phyloP scores from a whole-genome alignment of 1,140 invertebrate species.

The Temnothorax longispinosus region DNA sequence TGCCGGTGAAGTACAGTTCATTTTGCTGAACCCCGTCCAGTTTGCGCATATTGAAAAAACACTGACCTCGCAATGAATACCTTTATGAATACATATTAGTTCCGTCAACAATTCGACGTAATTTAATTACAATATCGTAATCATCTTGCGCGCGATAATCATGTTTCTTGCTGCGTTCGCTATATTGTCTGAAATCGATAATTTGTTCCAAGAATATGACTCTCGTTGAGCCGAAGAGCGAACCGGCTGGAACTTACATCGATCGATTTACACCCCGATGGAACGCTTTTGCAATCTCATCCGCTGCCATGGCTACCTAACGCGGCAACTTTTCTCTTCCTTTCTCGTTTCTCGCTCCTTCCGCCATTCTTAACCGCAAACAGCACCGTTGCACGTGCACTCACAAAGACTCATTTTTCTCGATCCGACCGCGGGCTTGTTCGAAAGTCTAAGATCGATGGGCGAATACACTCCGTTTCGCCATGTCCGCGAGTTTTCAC shows the following conservation, averaged over 20 bases:
- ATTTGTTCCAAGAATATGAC: slow-evolving; percentile 46
- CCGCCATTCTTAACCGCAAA: slow-evolving; percentile 49
- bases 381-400: slow-evolving; percentile 33
- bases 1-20: not conserved
- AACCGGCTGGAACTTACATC: slow-evolving; percentile 46
- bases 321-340: slow-evolving; percentile 60
- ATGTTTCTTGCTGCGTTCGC: not conserved
- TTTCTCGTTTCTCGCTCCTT: slow-evolving; percentile 46
- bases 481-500: slow-evolving; percentile 42
- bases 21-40: slow-evolving; percentile 4
- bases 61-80: not conserved
- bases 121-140: not conserved
- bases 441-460: slow-evolving; percentile 62
- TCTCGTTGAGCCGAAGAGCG: slow-evolving; percentile 28
- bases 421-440: slow-evolving; percentile 41
- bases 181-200: not conserved
- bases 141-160: not conserved
- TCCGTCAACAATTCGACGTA: not conserved
- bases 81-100: not conserved
- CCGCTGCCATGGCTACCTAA: slow-evolving; percentile 30
- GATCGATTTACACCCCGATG: slow-evolving; percentile 55
- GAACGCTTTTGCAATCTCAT: slow-evolving; percentile 61
- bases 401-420: slow-evolving; percentile 66
- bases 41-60: not conserved
- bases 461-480: slow-evolving; percentile 42